A percentile compares a stretch with the other conserved stretches of the same genome.
Conservation (phyloP, 2,797 vertebrate genomes). For the Tolypeutes matacus region DNA sequence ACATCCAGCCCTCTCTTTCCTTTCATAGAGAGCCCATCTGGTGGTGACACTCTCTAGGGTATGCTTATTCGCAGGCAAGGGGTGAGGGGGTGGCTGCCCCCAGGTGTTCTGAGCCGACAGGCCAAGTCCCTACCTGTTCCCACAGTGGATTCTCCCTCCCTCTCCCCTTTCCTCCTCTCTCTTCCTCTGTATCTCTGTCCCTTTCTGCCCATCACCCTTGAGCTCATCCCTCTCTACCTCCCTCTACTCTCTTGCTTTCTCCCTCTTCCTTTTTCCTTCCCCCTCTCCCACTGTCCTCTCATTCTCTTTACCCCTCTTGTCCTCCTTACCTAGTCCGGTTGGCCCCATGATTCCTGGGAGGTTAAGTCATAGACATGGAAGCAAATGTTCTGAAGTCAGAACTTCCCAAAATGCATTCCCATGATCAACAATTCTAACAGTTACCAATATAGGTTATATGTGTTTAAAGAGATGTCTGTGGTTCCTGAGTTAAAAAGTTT, state of each 20-base stretch:
- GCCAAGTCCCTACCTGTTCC: background rate
- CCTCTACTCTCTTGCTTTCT: background rate
- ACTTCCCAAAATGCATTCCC: background rate
- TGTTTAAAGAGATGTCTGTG: background rate
- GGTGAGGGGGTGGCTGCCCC: background rate
- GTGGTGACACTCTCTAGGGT: background rate
- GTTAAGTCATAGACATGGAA: background rate
- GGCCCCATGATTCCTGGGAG: background rate
- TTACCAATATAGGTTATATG: background rate
- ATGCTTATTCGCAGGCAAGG: background rate
- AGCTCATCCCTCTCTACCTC: background rate
- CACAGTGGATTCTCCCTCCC: rapidly evolving
- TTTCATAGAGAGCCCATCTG: background rate
- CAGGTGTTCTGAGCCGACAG: background rate
- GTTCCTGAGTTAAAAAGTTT: background rate
- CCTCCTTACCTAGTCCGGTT: background rate
- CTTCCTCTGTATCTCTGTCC: background rate
- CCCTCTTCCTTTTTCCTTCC: background rate
- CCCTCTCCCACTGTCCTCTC: background rate
- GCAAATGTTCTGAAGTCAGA: conserved; percentile 4
- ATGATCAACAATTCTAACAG: background rate
- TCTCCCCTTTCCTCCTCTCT: background rate
- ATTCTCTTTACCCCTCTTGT: background rate
- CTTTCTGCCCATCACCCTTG: background rate
- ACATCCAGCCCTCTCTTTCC: background rate